Evolutionary conservation across 2,797 vertebrate genomes (phyloP), one percentile per base, ranked within the genome.

Genomic region (Diceros bicornis): DNA sequence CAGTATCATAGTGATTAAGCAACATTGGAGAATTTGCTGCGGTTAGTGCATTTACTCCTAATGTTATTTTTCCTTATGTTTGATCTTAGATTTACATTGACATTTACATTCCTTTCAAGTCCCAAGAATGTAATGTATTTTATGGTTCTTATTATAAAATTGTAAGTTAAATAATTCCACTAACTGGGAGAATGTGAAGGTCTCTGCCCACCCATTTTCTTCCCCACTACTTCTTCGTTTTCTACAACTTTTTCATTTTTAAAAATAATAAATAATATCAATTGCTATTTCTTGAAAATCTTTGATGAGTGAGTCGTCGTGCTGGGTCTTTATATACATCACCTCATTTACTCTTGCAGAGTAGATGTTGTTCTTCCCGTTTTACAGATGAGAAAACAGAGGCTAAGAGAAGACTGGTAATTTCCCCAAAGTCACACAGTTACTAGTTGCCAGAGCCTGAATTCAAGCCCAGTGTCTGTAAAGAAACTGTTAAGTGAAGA

Each of bases 1-100:
- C 96, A 75, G 32, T 97, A 74, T 95, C 52, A 86, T 41, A 59
- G 86, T 29, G 61, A n/a, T 20, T 61, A 71, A 96, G 50, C 55
- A 47, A 18, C n/a, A 7, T 10, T 37, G 14, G 34, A 32, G 14
- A 25, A 32, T 27, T 55, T 64, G 37, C 25, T 37, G 20, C 21
- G n/a, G 34, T 57, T 79, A 2, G 2, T 44, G 64, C 13, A 9
- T 71, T 52, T 57, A 1, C 81, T 89, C 18, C 34, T 74, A 82
- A 75, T 0, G 29, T 81, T 69, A 23, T 62, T 34, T 72, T 78
- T 71, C 82, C 79, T 72, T 29, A 52, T 71, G 12, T 88, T 95
- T 87, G 41, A 66, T 57, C 47, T 94, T 83, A 94, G 62, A 12
- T 71, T 69, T 83, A 75, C 20, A 29, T 16, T 74, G 25, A 34